Percentiles rank a stretch among this genome's conserved stretches.
Conservation (phyloP, 1,140 invertebrate species). For the Aporrectodea caliginosa region DNA sequence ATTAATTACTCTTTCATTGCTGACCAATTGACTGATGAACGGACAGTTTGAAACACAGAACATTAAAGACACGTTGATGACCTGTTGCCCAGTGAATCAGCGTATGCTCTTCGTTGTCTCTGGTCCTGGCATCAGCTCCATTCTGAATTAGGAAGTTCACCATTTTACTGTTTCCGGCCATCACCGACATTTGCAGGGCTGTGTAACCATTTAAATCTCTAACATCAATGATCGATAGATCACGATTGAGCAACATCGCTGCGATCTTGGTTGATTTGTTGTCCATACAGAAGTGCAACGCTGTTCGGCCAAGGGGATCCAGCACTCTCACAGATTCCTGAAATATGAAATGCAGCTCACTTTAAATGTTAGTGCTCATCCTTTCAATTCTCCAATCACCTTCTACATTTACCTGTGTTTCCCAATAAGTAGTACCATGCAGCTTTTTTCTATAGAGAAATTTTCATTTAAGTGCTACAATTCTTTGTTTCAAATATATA, state of each 20-base stretch:
- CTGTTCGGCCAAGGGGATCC: neutral
- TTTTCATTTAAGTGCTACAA: too few relatives aligned
- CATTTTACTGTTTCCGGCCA: conserved; percentile 51
- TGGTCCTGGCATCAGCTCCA: conserved; percentile 75
- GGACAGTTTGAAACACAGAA: too few relatives aligned
- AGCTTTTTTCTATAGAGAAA: too few relatives aligned
- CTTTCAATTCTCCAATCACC: too few relatives aligned
- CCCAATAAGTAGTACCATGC: too few relatives aligned
- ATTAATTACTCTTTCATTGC: too few relatives aligned
- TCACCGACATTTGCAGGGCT: conserved; percentile 68
- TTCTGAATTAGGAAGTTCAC: conserved; percentile 50
- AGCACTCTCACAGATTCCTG: neutral
- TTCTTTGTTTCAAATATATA: too few relatives aligned
- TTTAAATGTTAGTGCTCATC: too few relatives aligned
- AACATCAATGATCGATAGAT: conserved; percentile 63
- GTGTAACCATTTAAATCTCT: conserved; percentile 93
- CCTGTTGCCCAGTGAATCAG: conserved; percentile 99
- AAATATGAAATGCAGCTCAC: too few relatives aligned
- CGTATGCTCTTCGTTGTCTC: conserved; percentile 90
- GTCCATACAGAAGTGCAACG: conserved; percentile 76
- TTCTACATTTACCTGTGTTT: too few relatives aligned
- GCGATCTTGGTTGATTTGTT: conserved; percentile 61
- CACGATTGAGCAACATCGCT: conserved; percentile 63
- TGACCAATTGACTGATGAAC: too few relatives aligned
- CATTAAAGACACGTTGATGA: too few relatives aligned